Conservation (phyloP, 2,113 vertebrate species). For the Calyptommatus sinebrachiatus region DNA sequence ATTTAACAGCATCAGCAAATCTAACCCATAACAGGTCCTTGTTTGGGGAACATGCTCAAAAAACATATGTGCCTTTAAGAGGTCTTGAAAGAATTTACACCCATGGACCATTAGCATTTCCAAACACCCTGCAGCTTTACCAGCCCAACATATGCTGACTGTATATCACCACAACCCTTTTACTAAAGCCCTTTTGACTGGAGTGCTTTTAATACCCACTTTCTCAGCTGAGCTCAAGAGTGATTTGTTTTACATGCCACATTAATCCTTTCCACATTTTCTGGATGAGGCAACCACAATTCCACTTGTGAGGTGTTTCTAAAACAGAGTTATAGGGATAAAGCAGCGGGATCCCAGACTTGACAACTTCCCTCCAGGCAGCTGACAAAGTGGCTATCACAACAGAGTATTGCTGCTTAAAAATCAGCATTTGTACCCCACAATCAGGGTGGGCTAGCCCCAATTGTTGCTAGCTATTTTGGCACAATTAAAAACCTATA, state of each 20-base stretch:
- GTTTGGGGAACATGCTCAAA: slow-evolving; percentile 76
- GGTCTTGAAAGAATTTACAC: slow-evolving; percentile 87
- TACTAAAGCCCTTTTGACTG: slow-evolving; percentile 81
- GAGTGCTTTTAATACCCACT: slow-evolving; percentile 84
- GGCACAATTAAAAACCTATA: slow-evolving; percentile 79
- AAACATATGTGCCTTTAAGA: slow-evolving; percentile 85
- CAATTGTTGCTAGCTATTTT: slow-evolving; percentile 81
- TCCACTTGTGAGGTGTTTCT: slow-evolving; percentile 86
- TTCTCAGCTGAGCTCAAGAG: slow-evolving; percentile 84
- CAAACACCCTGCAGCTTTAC: slow-evolving; percentile 82
- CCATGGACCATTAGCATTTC: slow-evolving; percentile 84
- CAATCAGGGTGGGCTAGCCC: slow-evolving; percentile 72
- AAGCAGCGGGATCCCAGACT: slow-evolving; percentile 81
- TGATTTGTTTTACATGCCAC: slow-evolving; percentile 90
- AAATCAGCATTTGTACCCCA: slow-evolving; percentile 69
- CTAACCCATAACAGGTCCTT: slow-evolving; percentile 81
- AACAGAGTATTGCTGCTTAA: slow-evolving; percentile 62
- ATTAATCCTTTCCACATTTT: slow-evolving; percentile 93
- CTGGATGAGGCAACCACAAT: slow-evolving; percentile 84
- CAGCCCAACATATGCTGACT: slow-evolving; percentile 81
- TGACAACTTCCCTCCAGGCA: slow-evolving; percentile 81
- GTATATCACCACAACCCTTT: slow-evolving; percentile 79
- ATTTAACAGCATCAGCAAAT: slow-evolving; percentile 76
- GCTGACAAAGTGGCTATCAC: slow-evolving; percentile 75
- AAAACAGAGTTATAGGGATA: slow-evolving; percentile 81